Percentiles rank a stretch among this genome's conserved stretches.
Conservation (phyloP, 2,888 invertebrate species). For the Cephus pulcher region DNA sequence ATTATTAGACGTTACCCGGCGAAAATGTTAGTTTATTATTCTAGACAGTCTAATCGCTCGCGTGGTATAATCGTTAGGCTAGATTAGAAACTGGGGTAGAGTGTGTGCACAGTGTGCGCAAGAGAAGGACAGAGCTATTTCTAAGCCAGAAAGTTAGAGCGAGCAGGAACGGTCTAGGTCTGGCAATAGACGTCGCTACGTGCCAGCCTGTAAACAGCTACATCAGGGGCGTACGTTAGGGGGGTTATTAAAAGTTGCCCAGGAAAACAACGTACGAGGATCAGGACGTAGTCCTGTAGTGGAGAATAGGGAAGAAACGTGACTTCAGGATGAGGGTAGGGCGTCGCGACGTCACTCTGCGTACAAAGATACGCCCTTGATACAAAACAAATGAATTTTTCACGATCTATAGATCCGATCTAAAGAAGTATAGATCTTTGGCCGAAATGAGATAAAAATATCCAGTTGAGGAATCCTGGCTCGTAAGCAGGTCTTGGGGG, state of each 20-base stretch:
- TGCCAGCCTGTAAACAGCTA: constrained; percentile 49
- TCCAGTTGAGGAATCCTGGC: background rate
- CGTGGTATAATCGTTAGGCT: background rate
- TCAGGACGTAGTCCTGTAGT: background rate
- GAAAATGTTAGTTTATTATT: background rate
- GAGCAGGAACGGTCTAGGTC: background rate
- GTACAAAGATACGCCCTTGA: background rate
- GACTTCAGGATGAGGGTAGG: background rate
- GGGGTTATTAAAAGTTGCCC: constrained; percentile 48
- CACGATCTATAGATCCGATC: background rate
- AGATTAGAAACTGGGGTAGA: background rate
- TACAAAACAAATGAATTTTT: background rate
- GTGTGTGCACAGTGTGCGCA: background rate
- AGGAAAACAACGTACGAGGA: constrained; percentile 31
- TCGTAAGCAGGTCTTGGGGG: background rate
- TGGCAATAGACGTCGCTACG: constrained; percentile 23
- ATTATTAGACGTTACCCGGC: background rate
- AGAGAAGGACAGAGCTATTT: background rate
- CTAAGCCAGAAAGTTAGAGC: background rate
- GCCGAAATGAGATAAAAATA: background rate
- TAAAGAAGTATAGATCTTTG: background rate
- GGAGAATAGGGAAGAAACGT: background rate
- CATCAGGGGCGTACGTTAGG: constrained; percentile 23
- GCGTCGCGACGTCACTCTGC: background rate
- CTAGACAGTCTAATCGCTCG: background rate